phyloP scores from a whole-genome alignment of 2,113 vertebrate species.

The Dolichotis patagonum region DNA sequence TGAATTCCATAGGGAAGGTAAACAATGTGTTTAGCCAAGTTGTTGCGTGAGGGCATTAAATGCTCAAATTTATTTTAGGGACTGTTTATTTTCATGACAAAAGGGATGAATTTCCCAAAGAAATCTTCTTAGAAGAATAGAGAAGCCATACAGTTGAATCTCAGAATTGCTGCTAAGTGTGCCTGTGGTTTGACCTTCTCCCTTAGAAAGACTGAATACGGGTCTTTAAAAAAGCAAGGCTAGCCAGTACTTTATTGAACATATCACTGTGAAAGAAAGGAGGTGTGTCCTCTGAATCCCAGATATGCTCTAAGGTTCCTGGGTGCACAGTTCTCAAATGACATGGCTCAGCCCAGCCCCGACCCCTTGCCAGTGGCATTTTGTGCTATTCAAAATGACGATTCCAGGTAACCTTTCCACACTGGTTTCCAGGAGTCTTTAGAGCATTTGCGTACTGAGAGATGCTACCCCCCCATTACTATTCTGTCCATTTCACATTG shows the following conservation, averaged over 20 bases:
- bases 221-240: conserved; percentile 38
- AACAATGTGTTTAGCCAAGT: conserved; percentile 29
- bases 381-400: not conserved
- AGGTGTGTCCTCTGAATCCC: not conserved
- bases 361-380: not conserved
- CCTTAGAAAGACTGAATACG: not conserved
- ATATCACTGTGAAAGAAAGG: not conserved
- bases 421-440: not conserved
- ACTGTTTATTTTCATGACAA: conserved; percentile 25
- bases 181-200: not conserved
- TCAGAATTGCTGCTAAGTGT: not conserved
- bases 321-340: not conserved
- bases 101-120: not conserved
- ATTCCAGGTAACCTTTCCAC: conserved; percentile 21
- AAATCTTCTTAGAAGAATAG: not conserved
- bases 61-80: conserved; percentile 29
- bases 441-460: not conserved
- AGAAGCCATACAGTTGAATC: not conserved
- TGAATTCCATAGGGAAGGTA: conserved; percentile 43
- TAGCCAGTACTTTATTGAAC: not conserved
- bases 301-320: not conserved
- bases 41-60: not conserved
- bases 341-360: not conserved
- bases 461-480: not conserved
- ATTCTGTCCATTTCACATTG: not conserved